Percentiles rank a stretch among this genome's conserved stretches.
Evolutionary conservation across 2,113 vertebrate species (phyloP).

Genomic region (Benthochromis sp.): DNA sequence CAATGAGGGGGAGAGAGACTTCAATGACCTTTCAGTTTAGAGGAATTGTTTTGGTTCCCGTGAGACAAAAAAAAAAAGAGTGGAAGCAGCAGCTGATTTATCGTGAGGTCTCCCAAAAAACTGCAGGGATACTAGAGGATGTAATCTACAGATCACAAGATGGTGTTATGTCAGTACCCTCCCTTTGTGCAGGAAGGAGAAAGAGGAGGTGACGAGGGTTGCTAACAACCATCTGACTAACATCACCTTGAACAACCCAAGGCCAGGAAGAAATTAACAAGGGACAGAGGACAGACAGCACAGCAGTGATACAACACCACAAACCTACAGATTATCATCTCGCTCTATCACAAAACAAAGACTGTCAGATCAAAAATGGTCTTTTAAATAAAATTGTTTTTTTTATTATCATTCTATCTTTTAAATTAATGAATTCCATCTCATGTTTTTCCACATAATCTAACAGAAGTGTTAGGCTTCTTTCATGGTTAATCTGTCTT

Average conservation of each 20-base stretch:
- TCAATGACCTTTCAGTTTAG: neutral
- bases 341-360: neutral
- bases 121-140: neutral
- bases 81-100: conserved; percentile 24
- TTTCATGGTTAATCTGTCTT: neutral
- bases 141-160: conserved; percentile 14
- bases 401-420: neutral
- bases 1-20: neutral
- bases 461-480: neutral
- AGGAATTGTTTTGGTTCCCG: conserved; percentile 2
- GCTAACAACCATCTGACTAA: conserved; percentile 1
- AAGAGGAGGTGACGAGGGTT: neutral
- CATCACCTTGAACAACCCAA: neutral
- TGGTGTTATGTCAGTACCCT: neutral
- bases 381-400: neutral
- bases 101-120: neutral
- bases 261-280: neutral
- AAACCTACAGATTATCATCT: neutral
- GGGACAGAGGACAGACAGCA: neutral
- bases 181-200: neutral
- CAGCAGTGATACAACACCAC: neutral
- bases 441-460: neutral
- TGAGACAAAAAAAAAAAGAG: neutral
- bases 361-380: no score
- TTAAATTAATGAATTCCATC: neutral